A percentile compares a stretch with the other conserved stretches of the same genome.
These are phyloP conservation scores for Elaphurus davidianus DNA, from an alignment of 2,113 vertebrate genomes.

Conservation along the genomic window DNA sequence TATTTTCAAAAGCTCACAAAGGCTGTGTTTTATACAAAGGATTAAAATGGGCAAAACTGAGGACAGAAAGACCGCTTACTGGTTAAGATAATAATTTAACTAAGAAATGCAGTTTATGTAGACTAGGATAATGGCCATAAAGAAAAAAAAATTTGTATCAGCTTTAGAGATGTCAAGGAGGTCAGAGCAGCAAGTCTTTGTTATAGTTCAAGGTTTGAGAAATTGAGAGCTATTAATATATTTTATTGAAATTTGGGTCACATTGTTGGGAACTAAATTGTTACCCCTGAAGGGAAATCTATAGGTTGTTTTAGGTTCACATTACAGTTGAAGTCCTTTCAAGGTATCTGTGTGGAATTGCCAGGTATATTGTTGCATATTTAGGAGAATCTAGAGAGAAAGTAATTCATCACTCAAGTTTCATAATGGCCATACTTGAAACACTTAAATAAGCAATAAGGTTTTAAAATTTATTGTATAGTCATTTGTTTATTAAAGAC, in stretches of 20 bases:
- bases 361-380: neutral
- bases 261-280: neutral
- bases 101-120: neutral
- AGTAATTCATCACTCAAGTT: neutral
- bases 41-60: neutral
- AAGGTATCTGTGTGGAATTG: neutral
- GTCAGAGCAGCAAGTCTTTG: neutral
- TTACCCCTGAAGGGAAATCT: neutral
- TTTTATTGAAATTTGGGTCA: conserved; percentile 3
- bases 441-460: neutral
- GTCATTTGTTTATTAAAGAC: neutral
- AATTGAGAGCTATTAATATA: neutral
- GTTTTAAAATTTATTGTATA: neutral
- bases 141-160: neutral
- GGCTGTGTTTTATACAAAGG: neutral
- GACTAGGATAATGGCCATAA: neutral
- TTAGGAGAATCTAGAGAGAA: neutral
- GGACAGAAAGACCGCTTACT: neutral
- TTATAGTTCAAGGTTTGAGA: neutral
- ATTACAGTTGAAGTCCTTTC: neutral
- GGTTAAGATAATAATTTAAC: neutral
- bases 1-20: neutral
- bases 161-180: neutral
- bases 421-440: neutral
- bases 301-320: neutral